Evolutionary conservation across 2,888 invertebrate genomes (phyloP).

Genomic region (Zaprionus lineosus): DNA sequence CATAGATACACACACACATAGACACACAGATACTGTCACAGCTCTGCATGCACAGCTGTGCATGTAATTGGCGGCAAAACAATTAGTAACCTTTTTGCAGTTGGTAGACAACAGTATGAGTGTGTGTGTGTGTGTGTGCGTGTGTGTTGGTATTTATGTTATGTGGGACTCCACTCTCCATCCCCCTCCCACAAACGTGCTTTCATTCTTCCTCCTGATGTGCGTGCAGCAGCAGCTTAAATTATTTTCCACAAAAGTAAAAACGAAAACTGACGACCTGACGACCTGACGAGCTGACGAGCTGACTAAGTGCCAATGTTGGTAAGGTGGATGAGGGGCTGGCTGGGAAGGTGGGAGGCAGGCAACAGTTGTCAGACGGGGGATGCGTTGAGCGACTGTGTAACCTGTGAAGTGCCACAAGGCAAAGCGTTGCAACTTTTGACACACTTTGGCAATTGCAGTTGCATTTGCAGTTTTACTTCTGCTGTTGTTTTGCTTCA

Average conservation of each 20-base stretch:
- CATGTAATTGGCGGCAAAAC: conserved; percentile 75
- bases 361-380: conserved; percentile 23
- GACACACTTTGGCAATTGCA: conserved; percentile 60
- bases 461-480: conserved; percentile 36
- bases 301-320: conserved; percentile 51
- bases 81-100: conserved; percentile 71
- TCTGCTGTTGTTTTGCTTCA: conserved; percentile 15
- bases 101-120: conserved; percentile 15
- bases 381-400: conserved; percentile 30
- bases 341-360: neutral
- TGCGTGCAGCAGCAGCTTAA: conserved; percentile 33
- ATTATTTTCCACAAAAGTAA: conserved; percentile 52
- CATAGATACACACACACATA: conserved; percentile 6
- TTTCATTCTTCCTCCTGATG: no score
- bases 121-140: conserved; percentile 2
- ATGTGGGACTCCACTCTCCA: no score
- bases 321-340: neutral
- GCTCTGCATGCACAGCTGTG: conserved; percentile 45
- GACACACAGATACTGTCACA: conserved; percentile 23
- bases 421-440: conserved; percentile 54
- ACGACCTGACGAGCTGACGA: conserved; percentile 60
- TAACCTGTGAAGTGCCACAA: no score
- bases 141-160: no score
- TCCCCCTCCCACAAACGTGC: no score
- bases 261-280: conserved; percentile 59